Conservation (phyloP, 2,797 vertebrate genomes). For the Tokudaia tokunoshimensis region DNA sequence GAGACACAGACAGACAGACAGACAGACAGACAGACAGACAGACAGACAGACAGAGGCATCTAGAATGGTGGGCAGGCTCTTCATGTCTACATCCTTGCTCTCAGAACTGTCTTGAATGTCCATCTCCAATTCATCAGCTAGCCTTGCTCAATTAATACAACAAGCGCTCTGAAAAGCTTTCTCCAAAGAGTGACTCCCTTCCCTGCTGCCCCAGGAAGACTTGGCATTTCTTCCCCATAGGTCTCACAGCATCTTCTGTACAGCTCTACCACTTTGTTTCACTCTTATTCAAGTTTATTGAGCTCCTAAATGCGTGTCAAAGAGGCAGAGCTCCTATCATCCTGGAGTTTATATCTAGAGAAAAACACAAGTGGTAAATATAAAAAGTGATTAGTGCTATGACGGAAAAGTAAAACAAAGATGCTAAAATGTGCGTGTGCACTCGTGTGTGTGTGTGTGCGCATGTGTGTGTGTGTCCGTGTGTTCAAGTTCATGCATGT, state of each 20-base stretch:
- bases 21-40: neutral
- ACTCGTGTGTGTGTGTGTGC: neutral
- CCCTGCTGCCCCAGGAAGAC: neutral
- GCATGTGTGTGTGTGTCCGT: neutral
- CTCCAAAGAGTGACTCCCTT: neutral
- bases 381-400: neutral
- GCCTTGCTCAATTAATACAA: neutral
- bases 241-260: neutral
- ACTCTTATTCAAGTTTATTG: neutral
- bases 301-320: neutral
- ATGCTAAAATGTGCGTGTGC: neutral
- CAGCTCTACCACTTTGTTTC: neutral
- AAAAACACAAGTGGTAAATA: constrained; percentile 16
- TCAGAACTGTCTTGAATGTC: neutral
- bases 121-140: neutral
- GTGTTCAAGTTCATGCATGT: no score
- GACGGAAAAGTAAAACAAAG: neutral
- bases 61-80: neutral
- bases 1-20: neutral
- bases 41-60: neutral
- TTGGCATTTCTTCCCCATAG: neutral
- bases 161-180: constrained; percentile 15
- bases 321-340: neutral
- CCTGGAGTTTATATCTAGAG: neutral
- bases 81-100: neutral